Conservation (phyloP, 2,113 vertebrate species). For the Chamaetylas fuelleborni region DNA sequence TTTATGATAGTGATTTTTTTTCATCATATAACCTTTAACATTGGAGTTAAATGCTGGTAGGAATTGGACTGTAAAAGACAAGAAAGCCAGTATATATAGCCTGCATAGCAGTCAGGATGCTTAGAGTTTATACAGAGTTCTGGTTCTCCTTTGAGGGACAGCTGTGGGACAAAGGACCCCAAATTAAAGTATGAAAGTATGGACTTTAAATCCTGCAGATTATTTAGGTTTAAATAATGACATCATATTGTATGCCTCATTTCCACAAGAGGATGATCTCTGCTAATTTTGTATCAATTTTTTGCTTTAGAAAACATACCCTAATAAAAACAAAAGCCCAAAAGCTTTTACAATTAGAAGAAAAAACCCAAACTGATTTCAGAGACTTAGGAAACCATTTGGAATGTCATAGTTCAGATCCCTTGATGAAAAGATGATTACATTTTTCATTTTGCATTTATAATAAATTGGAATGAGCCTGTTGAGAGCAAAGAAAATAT, state of each 20-base stretch:
- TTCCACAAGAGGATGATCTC: not conserved
- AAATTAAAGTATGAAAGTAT: not conserved
- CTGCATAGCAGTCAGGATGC: not conserved
- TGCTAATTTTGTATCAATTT: not conserved
- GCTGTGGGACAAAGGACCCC: not conserved
- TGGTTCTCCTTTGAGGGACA: not conserved
- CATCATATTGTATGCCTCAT: rapidly evolving
- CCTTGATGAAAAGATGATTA: not conserved
- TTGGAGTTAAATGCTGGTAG: not conserved
- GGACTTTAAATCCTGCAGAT: not conserved
- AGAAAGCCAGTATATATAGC: not conserved
- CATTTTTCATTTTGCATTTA: not conserved
- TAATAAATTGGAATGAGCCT: not conserved
- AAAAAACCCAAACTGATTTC: not conserved
- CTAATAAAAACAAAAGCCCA: not conserved
- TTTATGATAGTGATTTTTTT: not conserved
- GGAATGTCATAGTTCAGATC: not conserved
- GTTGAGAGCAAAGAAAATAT: not conserved
- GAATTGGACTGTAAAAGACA: not conserved
- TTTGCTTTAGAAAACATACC: not conserved
- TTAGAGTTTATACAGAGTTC: not conserved
- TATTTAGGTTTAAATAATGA: not conserved
- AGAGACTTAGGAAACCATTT: not conserved
- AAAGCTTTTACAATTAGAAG: not conserved
- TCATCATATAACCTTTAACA: not conserved